Evolutionary conservation across 2,797 vertebrate species (phyloP), one percentile per base, ranked within the genome.

Genomic region (Poliocrania exsul): DNA sequence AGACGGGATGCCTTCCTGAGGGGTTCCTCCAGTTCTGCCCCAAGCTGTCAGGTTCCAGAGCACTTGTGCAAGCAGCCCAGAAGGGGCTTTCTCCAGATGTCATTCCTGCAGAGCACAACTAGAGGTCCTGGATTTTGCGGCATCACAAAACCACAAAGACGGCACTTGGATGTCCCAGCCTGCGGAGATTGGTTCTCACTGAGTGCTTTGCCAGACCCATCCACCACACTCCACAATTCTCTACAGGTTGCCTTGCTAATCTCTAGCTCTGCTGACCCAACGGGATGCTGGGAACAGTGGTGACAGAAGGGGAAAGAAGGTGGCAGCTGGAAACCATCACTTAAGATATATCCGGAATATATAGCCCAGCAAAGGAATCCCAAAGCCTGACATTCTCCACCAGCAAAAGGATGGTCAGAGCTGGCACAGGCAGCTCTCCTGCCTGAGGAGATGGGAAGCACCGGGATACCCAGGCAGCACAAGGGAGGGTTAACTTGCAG

Each of bases 401-500:
- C 31, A 49, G 46, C 3, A 28, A 35, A 67, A 50, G 62, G 46
- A 47, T 18, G 24, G 19, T 57, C 62, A 46, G 8, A 58, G 46
- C 7, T 2, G 1, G n/a, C 42, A 73, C 13, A 56, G n/a, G 31
- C 40, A 86, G 28, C 38, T 44, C 26, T 53, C 51, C 47, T 50
- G 13, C 31, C 46, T 3, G 13, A 37, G 50, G 58, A 25, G 19
- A 40, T 6, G 35, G 42, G 70, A 94, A 51, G 69, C 25, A 50
- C 29, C 2, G 4, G 78, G 40, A 85, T 49, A 95, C 73, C 37
- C 21, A 10, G 9, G 24, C 9, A 12, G 97, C 16, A 16, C 46
- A 5, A 87, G 15, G 16, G 5, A 88, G 96, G 95, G 98, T 97
- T 98, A 98, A 98, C 82, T 80, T 19, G 23, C 91, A 54, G 88